Evolutionary conservation across 2,888 invertebrate species (phyloP), one percentile per base, ranked within the genome.

Genomic region (Charanyca ferruginea): DNA sequence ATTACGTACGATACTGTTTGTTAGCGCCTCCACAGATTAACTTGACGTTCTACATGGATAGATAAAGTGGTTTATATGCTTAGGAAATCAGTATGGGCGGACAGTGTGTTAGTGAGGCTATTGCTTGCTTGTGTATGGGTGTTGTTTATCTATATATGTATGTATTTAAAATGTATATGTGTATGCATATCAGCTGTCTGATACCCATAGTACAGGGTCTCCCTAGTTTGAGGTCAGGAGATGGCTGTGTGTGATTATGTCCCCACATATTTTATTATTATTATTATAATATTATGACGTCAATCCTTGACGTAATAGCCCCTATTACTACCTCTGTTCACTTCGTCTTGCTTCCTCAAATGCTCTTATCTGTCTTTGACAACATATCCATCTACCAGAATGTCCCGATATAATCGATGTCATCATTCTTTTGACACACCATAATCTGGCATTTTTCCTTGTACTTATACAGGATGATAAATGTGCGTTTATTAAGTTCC

Each of bases 321-420:
- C 35, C 18, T 52, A 25, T 48, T 49, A 8, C 32, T 44, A 44
- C 52, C 35, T 28, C 32, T 23, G 23, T n/a, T 20, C 25, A 23
- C 9, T 48, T 55, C 55, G 16, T 45, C 55, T 53, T 47, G 11
- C 41, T 75, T 41, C 49, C 13, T 38, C 62, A 44, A 51, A 42
- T 25, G 25, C 1, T 47, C 20, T 48, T 59, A 64, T 65, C 58
- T 62, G 48, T 62, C 65, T 58, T 25, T 79, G 69, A 42, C 61
- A 59, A 48, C 20, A 49, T 60, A 45, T 51, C 25, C 11, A 62
- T 71, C 47, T 45, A 59, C 42, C 32, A 44, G 35, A 51, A 42
- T 38, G 42, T 6, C 8, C 20, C 23, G 18, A 53, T 66, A 66
- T 47, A 55, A 62, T 73, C 61, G 51, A 73, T 59, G 23, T 45